Evolutionary conservation across 35 echinoderm and acorn worm genomes (phyloP).

Genomic region (Apostichopus californicus): DNA sequence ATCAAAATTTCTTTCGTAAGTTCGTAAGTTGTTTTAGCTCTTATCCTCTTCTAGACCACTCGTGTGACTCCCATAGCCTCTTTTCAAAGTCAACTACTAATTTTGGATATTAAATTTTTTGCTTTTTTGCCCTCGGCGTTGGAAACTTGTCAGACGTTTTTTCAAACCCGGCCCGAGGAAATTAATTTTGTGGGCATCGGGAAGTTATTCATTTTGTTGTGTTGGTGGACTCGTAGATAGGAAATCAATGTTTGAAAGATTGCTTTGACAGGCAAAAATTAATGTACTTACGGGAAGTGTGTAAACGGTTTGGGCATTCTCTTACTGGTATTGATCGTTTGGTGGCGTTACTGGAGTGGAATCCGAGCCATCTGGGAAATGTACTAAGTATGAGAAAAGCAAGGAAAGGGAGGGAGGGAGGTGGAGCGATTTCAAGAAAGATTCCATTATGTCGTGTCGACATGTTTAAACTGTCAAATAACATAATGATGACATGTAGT

Average conservation of each 20-base stretch:
- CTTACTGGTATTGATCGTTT: background rate
- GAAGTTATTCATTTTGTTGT: conserved; percentile 39
- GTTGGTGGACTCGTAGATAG: background rate
- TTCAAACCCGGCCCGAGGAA: background rate
- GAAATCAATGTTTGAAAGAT: conserved; percentile 26
- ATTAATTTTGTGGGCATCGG: background rate
- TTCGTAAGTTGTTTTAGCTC: too few species aligned
- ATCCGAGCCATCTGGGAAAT: background rate
- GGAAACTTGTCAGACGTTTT: background rate
- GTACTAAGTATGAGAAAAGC: background rate
- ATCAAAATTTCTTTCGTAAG: too few species aligned
- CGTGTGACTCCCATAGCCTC: background rate
- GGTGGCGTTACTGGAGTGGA: background rate
- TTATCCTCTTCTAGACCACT: background rate
- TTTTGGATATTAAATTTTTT: background rate
- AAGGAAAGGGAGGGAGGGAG: too few species aligned
- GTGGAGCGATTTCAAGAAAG: too few species aligned
- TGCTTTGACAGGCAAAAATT: background rate
- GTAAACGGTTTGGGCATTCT: background rate
- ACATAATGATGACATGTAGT: too few species aligned
- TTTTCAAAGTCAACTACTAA: background rate
- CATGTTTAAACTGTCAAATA: too few species aligned
- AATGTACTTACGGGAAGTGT: background rate
- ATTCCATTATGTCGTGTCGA: too few species aligned
- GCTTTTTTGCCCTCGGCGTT: background rate